phyloP scores from a whole-genome alignment of 2,113 vertebrate species.

The Gnathonemus echidnorhynchus region DNA sequence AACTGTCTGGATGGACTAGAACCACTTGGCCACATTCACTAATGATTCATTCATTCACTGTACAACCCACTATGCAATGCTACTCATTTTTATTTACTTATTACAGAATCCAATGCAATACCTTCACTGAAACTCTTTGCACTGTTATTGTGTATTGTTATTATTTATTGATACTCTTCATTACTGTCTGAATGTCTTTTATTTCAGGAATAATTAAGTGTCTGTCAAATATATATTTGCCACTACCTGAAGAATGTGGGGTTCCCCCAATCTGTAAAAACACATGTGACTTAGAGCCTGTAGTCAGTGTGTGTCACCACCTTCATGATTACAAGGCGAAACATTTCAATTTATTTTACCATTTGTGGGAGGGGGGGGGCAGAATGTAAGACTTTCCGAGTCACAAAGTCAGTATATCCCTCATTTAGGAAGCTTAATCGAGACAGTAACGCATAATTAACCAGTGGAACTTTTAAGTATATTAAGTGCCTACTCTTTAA shows the following conservation, averaged over 20 bases:
- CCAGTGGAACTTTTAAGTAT: not conserved
- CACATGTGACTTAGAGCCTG: too few relatives aligned
- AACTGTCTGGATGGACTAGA: not conserved
- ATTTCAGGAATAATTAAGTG: not conserved
- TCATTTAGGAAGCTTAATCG: not conserved
- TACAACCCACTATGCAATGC: not conserved
- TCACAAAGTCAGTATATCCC: not conserved
- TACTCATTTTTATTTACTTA: not conserved
- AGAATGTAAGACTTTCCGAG: not conserved
- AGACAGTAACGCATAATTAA: not conserved
- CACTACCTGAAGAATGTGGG: not conserved
- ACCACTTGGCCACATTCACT: not conserved
- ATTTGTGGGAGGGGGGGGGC: not conserved
- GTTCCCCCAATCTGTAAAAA: not conserved
- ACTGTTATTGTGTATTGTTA: not conserved
- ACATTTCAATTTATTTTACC: not conserved
- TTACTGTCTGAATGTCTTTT: not conserved
- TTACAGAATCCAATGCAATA: not conserved
- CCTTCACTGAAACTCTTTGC: not conserved
- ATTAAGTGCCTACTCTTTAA: not conserved
- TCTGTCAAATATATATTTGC: not conserved
- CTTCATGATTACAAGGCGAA: not conserved
- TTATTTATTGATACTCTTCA: not conserved
- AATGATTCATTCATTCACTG: not conserved
- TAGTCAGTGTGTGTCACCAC: not conserved